Evolutionary conservation across 2,113 vertebrate genomes (phyloP).

Genomic region (Loxodonta africana): DNA sequence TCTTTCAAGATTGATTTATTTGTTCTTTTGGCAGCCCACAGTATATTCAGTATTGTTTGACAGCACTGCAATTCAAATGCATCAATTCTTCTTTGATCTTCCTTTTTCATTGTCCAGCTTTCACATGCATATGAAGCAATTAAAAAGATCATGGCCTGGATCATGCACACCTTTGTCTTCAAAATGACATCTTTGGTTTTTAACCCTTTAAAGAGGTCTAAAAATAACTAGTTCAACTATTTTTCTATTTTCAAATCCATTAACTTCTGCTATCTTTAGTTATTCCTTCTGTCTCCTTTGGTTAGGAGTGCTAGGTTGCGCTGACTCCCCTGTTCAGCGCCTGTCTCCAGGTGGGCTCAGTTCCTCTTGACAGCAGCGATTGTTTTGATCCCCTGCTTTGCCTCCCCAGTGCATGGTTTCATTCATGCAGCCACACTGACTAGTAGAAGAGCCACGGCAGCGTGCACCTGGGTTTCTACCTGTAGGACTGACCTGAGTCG

Average conservation of each 20-base stretch:
- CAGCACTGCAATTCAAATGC: background rate
- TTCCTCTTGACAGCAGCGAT: background rate
- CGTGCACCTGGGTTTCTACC: background rate
- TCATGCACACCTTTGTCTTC: background rate
- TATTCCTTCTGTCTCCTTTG: background rate
- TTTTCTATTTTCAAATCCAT: conserved; percentile 16
- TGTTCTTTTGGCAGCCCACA: background rate
- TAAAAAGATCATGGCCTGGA: background rate
- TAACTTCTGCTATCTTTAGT: background rate
- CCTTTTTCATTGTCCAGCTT: background rate
- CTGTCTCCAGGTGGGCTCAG: background rate
- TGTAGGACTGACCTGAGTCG: background rate
- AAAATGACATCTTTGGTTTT: background rate
- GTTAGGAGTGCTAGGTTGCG: background rate
- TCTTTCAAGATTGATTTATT: background rate
- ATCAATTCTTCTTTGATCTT: background rate
- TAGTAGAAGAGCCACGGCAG: background rate
- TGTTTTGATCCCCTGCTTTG: background rate
- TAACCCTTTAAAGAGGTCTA: background rate
- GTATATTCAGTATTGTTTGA: background rate
- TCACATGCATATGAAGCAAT: background rate
- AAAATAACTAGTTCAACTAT: conserved; percentile 17
- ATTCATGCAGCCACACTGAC: background rate
- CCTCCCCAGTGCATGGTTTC: background rate
- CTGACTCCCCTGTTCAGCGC: background rate